Percentiles rank a stretch among this genome's conserved stretches.
phyloP scores from a whole-genome alignment of 2,888 invertebrate genomes.

The Mythimna lalbum region DNA sequence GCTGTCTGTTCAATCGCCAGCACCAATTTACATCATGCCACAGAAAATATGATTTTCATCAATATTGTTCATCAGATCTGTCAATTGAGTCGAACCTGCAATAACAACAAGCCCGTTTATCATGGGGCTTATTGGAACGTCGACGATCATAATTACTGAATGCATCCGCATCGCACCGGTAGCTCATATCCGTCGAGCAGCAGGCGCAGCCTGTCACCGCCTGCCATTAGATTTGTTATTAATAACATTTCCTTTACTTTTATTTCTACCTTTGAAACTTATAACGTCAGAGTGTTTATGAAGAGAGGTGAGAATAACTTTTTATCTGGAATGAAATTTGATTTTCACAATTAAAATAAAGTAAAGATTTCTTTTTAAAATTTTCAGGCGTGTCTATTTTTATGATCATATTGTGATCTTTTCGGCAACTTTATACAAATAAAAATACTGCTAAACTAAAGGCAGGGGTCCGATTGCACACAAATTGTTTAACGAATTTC shows the following conservation, averaged over 20 bases:
- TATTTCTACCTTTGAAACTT: slow-evolving; percentile 49
- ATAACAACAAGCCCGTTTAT: slow-evolving; percentile 41
- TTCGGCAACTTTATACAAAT: too few relatives aligned
- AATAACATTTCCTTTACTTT: slow-evolving; percentile 58
- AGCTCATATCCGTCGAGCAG: slow-evolving; percentile 55
- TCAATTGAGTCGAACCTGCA: slow-evolving; percentile 22
- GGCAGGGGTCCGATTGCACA: too few relatives aligned
- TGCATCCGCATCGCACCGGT: slow-evolving; percentile 60
- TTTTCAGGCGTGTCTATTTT: not conserved
- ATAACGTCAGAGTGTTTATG: slow-evolving; percentile 21
- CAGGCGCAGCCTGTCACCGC: slow-evolving; percentile 42
- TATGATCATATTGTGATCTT: not conserved
- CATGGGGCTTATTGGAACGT: slow-evolving; percentile 55
- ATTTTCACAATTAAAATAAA: not conserved
- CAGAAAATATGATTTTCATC: slow-evolving; percentile 42
- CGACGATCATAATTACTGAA: slow-evolving; percentile 57
- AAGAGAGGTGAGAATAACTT: not conserved
- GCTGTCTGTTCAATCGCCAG: slow-evolving; percentile 4
- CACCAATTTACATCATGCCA: slow-evolving; percentile 35
- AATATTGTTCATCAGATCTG: slow-evolving; percentile 45
- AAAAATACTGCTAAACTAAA: too few relatives aligned
- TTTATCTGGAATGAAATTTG: not conserved
- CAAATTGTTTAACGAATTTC: too few relatives aligned
- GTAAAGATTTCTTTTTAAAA: too few relatives aligned
- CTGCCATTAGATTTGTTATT: slow-evolving; percentile 54